Evolutionary conservation across 64 coral and sea anemone species (phyloP).

Genomic region (Montipora sp.): DNA sequence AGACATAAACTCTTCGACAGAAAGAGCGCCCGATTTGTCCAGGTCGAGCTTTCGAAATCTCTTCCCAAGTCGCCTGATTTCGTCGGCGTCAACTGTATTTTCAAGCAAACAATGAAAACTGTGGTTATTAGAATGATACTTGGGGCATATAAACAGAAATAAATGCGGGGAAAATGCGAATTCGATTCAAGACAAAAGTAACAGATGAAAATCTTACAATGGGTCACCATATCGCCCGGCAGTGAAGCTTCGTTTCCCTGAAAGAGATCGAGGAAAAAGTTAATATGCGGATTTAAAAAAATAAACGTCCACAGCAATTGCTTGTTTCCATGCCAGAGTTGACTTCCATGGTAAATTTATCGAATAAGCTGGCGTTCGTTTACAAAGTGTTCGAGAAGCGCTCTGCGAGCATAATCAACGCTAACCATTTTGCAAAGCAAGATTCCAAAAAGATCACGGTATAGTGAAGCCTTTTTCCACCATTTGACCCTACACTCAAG

Average conservation of each 20-base stretch:
- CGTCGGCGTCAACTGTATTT: slow-evolving; percentile 93
- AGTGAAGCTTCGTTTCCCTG: slow-evolving; percentile 97
- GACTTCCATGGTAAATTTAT: not conserved
- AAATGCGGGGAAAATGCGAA: slow-evolving; percentile 11
- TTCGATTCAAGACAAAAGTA: slow-evolving; percentile 9
- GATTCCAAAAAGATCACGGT: not conserved
- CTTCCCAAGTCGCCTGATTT: slow-evolving; percentile 94
- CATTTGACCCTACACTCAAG: not conserved
- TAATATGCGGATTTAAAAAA: not conserved
- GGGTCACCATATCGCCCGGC: slow-evolving; percentile 96
- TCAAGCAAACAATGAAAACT: slow-evolving; percentile 64
- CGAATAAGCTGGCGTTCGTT: not conserved
- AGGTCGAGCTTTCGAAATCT: slow-evolving; percentile 94
- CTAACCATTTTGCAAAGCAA: slow-evolving; percentile 20
- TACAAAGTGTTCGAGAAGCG: slow-evolving; percentile 17
- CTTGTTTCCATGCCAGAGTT: not conserved
- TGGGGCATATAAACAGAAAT: slow-evolving; percentile 59
- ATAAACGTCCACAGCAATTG: not conserved
- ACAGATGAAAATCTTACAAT: slow-evolving; percentile 85
- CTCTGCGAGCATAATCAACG: not conserved
- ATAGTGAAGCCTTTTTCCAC: not conserved
- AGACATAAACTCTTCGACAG: slow-evolving; percentile 99
- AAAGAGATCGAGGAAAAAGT: slow-evolving; percentile 8
- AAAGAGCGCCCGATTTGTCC: slow-evolving; percentile 95
- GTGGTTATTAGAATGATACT: slow-evolving; percentile 29